Percentiles rank a stretch among this genome's conserved stretches.
These are phyloP conservation scores for Oreochromis spilurus DNA, from an alignment of 2,113 vertebrate genomes.

Conservation along the genomic window DNA sequence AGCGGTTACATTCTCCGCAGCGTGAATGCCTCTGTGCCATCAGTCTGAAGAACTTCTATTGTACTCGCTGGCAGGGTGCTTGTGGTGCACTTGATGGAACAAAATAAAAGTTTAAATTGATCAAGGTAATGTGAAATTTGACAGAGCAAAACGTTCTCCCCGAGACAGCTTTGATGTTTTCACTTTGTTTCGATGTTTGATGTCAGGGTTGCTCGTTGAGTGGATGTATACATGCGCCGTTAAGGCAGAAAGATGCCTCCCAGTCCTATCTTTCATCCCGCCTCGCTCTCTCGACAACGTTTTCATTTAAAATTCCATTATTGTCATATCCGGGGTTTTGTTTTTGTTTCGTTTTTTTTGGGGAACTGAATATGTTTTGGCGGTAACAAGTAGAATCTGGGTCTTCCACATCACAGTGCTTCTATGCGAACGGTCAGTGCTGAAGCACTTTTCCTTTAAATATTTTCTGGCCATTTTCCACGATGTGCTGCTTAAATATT, in stretches of 20 bases:
- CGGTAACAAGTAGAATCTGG: neutral
- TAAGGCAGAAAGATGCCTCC: conserved; percentile 18
- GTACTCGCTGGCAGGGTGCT: conserved; percentile 12
- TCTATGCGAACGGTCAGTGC: neutral
- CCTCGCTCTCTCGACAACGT: conserved; percentile 1
- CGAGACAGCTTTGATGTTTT: conserved; percentile 41
- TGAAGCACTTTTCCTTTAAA: neutral
- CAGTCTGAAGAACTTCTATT: conserved; percentile 16
- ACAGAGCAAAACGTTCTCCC: conserved; percentile 44
- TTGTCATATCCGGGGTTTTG: neutral
- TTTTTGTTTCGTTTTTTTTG: neutral
- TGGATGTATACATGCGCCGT: conserved; percentile 23
- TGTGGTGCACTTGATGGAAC: conserved; percentile 23
- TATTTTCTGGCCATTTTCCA: neutral
- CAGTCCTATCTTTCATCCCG: conserved; percentile 20
- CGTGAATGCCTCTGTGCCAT: neutral
- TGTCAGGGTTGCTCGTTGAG: conserved; percentile 30
- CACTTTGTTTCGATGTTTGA: conserved; percentile 48
- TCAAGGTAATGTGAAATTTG: conserved; percentile 54
- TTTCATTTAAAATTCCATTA: conserved; percentile 32
- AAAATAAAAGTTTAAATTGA: conserved; percentile 53
- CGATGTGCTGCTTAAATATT: neutral
- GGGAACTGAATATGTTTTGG: neutral
- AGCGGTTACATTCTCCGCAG: neutral
- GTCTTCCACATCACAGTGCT: neutral